Base-by-base conservation (phyloP, 2,113 vertebrate species). In the Acrocephalus kingi region DNA sequence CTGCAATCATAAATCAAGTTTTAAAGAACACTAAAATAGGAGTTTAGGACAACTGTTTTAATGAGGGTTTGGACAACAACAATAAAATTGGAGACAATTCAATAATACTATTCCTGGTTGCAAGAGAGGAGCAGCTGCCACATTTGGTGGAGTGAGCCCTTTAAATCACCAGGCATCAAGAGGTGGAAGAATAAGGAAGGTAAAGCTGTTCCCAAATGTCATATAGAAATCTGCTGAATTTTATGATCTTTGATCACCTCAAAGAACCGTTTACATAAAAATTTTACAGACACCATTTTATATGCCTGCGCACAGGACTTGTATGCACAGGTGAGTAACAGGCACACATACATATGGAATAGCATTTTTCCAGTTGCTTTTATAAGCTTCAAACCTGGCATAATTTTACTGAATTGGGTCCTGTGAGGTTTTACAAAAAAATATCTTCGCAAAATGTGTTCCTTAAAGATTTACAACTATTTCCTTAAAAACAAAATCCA, bases 91-190 rank as follows among this genome's bases (percentile, higher is more conserved):
- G 41, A 93, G 87, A 27, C 77, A 82, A 16, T 71, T 81, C 43
- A 91, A 87, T 87, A 96, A 95, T 28, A 27, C 58, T 30, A 15
- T 45, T 49, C 75, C 74, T 0, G 18, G 58, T 31, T 84, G 73
- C 64, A 74, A 92, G 63, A 93, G 37, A 84, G 91, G 49, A 82
- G 27, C 85, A 59, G 81, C 89, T 69, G 55, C 83, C 3, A 11
- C 61, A 13, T 66, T 87, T 23, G 92, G 52, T 39, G 93, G 97
- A 85, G 73, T 93, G 51, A 98, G 96, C 69, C 98, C 97, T 28
- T 90, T 98, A n/a, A 97, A 98, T 68, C 84, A 28, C 59, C 90
- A 86, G 58, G 10, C 45, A 51, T 63, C 71, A 68, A 27, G 93
- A 97, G 96, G 83, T 97, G 93, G 9, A 89, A 16, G 15, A 13